Evolutionary conservation across 1,140 invertebrate genomes (phyloP), one percentile per base, ranked within the genome.

Genomic region (Drosophila suzukii): DNA sequence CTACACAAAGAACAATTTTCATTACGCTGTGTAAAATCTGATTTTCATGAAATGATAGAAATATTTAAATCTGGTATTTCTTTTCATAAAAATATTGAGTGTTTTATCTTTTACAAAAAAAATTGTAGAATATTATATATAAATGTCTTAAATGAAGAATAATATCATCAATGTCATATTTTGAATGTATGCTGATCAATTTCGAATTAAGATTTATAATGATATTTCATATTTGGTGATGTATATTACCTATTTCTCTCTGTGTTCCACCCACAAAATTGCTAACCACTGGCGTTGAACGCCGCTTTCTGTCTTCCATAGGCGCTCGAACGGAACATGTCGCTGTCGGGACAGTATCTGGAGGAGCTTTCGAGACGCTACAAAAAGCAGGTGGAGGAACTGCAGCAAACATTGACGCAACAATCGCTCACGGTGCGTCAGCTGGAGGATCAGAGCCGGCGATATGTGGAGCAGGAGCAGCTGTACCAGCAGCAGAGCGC

Each of bases 311-410:
- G 80, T 89, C 70, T 76, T 79, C 71, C 94, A 79, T 93, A 97
- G 95, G 95, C 96, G 61, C 93, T 99, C 62, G 98, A 99, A 93
- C 94, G 97, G 54, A 99, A 99, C 93, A 98, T 99, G 95, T 98
- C 98, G 4, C 93, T 99, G 3, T 98, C 97, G 67, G 97, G 97
- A 65, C 97, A 98, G 84, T 99, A 99, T 93, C 93, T 99, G 50
- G 98, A 99, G 92, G 98, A 99, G 91, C 92, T 99, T 49, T 98
- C 97, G 92, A 95, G 96, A 39, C 94, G 98, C 44, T 99, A 99
- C 92, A 98, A 98, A 78, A 97, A 97, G 70, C 98, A 99, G 93
- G 97, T 98, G 34, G 98, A 99, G 92, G 98, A 99, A 90, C 97
- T 98, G 95, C 96, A 98, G 91, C 94, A 95, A 62, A 95, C 96